phyloP scores from a whole-genome alignment of 2,888 invertebrate species.

The Cephus pulcher region DNA sequence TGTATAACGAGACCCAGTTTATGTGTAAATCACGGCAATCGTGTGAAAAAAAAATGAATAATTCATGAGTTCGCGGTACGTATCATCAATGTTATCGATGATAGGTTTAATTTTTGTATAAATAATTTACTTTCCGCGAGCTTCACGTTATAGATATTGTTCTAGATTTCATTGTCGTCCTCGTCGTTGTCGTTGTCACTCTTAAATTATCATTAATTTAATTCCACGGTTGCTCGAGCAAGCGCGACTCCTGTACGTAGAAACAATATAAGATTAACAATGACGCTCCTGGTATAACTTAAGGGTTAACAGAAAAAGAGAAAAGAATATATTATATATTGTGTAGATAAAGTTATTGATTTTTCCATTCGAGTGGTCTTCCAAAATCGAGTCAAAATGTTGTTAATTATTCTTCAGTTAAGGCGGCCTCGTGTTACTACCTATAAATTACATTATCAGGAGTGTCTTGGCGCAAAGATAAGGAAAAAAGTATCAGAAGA shows the following conservation, averaged over 20 bases:
- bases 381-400: neutral
- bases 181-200: neutral
- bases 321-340: neutral
- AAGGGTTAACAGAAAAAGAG: neutral
- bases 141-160: neutral
- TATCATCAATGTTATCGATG: slow-evolving; percentile 7
- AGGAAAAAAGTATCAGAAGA: neutral
- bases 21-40: neutral
- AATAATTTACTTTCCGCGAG: neutral
- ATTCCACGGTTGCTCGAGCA: neutral
- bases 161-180: neutral
- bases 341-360: neutral
- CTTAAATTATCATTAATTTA: neutral
- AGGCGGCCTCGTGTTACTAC: neutral
- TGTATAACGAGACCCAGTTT: neutral
- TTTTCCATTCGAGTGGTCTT: neutral
- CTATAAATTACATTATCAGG: neutral
- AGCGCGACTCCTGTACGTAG: neutral
- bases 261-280: neutral
- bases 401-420: neutral
- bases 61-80: slow-evolving; percentile 27
- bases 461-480: neutral
- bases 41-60: neutral
- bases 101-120: neutral
- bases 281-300: neutral